These are phyloP conservation scores for Barnardius zonarius DNA, from an alignment of 2,113 vertebrate species.

Conservation along the genomic window DNA sequence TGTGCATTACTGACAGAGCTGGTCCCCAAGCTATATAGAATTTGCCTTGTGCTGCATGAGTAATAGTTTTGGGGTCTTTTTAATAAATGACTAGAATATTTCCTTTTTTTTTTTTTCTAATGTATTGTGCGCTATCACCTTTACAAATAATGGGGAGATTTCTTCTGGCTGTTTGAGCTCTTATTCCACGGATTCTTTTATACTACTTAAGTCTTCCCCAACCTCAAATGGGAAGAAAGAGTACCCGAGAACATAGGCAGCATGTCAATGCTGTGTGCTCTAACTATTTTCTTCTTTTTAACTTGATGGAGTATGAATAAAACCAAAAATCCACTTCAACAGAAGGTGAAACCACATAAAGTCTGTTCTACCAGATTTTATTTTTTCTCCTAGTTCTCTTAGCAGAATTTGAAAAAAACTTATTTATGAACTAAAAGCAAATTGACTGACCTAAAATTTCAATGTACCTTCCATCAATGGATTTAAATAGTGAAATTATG, in stretches of 20 bases:
- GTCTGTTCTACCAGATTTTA: neutral
- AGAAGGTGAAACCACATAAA: neutral
- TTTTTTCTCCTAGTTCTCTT: neutral
- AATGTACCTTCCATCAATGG: neutral
- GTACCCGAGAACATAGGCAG: neutral
- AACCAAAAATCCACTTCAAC: neutral
- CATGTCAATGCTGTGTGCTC: neutral
- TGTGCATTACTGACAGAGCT: neutral
- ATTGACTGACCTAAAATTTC: constrained; percentile 11
- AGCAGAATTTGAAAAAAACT: neutral
- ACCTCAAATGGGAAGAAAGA: neutral
- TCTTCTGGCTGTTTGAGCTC: neutral
- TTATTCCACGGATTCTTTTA: neutral
- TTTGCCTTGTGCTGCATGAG: neutral
- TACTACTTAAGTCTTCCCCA: neutral
- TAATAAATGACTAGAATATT: neutral
- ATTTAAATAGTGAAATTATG: constrained; percentile 17
- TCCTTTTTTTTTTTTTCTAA: neutral
- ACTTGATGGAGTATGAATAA: neutral
- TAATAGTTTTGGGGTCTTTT: neutral
- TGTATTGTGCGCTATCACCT: neutral
- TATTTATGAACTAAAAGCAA: neutral
- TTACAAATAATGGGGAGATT: neutral
- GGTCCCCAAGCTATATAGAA: neutral
- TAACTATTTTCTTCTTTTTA: neutral